Evolutionary conservation across 2,797 vertebrate species (phyloP), one percentile per base, ranked within the genome.

Genomic region (Loriculus beryllinus): DNA sequence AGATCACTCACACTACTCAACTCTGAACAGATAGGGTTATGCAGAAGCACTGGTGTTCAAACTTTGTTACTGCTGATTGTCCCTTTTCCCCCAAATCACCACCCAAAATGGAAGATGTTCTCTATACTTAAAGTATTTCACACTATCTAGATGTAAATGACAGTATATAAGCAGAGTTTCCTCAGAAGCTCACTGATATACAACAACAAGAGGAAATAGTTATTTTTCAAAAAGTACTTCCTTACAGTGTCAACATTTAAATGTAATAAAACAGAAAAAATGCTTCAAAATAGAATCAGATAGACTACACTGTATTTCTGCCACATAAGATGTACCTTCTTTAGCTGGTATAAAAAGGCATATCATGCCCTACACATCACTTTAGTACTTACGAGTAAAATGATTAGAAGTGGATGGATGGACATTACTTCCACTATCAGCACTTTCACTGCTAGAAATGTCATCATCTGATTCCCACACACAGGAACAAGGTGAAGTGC

Each of bases 391-490:
- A 98, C 98, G 98, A 95, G 98, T 97, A 92, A 99, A 98, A 96
- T 97, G 98, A 86, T 97, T 97, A 12, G 98, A 98, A 96, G 98
- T 98, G 3, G 98, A 98, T 59, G 98, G 98, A 97, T 98, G 98
- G 97, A 99, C 97, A 92, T 98, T 98, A 98, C 98, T 98, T 59
- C 98, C 98, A 96, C 98, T 98, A 94, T 99, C 98, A 92, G 98
- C 98, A 40, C 98, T 99, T 97, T 98, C 98, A 70, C 98, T 98
- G 98, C 98, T 98, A 90, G 98, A 99, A 92, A 98, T 96, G 80
- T 99, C 99, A 93, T 98, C 98, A 85, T 99, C 98, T 12, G 98
- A 99, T 97, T 99, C 98, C 97, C 98, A 97, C 92, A 98, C 97
- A 82, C 98, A 99, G 40, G 98, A 98, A 92, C 98, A 98, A 22